phyloP scores from a whole-genome alignment of 2,888 invertebrate species.

The Drosophila antonietae region DNA sequence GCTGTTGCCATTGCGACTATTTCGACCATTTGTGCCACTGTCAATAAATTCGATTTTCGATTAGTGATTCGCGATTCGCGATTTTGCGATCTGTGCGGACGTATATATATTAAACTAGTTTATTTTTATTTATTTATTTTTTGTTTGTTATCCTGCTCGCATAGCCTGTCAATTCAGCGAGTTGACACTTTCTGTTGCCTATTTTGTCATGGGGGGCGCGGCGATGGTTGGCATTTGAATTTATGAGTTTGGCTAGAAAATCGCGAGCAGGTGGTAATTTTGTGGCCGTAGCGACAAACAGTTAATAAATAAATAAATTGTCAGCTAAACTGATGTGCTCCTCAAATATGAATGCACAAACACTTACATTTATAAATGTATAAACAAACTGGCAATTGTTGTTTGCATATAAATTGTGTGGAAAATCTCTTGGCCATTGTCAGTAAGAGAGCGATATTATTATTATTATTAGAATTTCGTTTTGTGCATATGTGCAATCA shows the following conservation, averaged over 20 bases:
- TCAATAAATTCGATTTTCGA: slow-evolving; percentile 79
- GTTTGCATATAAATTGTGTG: slow-evolving; percentile 9
- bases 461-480: slow-evolving; percentile 41
- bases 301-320: slow-evolving; percentile 65
- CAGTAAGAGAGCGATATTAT: slow-evolving; percentile 22
- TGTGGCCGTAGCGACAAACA: slow-evolving; percentile 67
- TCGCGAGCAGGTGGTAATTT: slow-evolving; percentile 72
- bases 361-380: slow-evolving; percentile 8
- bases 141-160: background rate
- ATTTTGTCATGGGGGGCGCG: slow-evolving; percentile 10
- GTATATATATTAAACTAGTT: slow-evolving; percentile 31
- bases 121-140: too few relatives aligned
- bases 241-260: slow-evolving; percentile 59
- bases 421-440: slow-evolving; percentile 38
- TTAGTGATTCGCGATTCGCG: slow-evolving; percentile 63
- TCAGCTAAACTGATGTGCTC: slow-evolving; percentile 27
- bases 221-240: slow-evolving; percentile 30
- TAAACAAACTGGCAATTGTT: slow-evolving; percentile 10
- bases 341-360: slow-evolving; percentile 7
- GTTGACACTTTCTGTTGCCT: slow-evolving; percentile 32
- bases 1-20: slow-evolving; percentile 55
- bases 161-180: slow-evolving; percentile 15
- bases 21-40: slow-evolving; percentile 67
- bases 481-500: slow-evolving; percentile 59
- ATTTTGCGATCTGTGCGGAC: slow-evolving; percentile 51